Percentiles rank a stretch among this genome's conserved stretches.
Conservation (phyloP, 2,888 invertebrate species). For the Coleophora flavipennella region DNA sequence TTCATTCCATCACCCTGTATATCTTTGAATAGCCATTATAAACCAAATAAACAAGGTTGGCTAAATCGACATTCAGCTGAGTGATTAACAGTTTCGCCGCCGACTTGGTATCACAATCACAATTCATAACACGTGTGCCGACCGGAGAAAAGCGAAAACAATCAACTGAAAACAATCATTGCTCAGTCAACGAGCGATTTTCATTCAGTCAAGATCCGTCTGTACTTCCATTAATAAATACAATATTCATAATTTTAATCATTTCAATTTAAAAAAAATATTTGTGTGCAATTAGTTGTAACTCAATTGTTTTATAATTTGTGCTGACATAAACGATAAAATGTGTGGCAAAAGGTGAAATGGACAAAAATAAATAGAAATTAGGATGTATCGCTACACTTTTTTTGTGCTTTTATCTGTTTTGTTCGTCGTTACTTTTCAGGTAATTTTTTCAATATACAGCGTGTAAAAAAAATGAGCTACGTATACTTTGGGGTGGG, state of each 20-base stretch:
- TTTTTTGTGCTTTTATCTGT: constrained; percentile 37
- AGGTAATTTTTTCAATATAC: constrained; percentile 36
- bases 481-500: neutral
- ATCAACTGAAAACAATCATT: constrained; percentile 1
- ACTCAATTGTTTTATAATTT: too few relatives aligned
- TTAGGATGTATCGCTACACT: constrained; percentile 47
- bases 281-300: too few relatives aligned
- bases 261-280: too few relatives aligned
- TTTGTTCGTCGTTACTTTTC: constrained; percentile 40
- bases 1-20: too few relatives aligned
- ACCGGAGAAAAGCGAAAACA: constrained; percentile 5
- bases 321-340: neutral
- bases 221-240: too few relatives aligned
- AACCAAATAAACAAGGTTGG: too few relatives aligned
- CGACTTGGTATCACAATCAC: too few relatives aligned
- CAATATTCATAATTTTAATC: too few relatives aligned
- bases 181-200: constrained; percentile 1
- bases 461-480: neutral
- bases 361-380: constrained; percentile 3
- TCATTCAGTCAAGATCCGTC: neutral
- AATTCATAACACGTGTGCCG: neutral
- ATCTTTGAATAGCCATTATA: too few relatives aligned
- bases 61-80: too few relatives aligned
- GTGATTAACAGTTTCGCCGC: too few relatives aligned
- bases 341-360: constrained; percentile 8